A percentile compares a stretch with the other conserved stretches of the same genome.
phyloP scores from a whole-genome alignment of 1,140 invertebrate species.

The Ruditapes philippinarum region DNA sequence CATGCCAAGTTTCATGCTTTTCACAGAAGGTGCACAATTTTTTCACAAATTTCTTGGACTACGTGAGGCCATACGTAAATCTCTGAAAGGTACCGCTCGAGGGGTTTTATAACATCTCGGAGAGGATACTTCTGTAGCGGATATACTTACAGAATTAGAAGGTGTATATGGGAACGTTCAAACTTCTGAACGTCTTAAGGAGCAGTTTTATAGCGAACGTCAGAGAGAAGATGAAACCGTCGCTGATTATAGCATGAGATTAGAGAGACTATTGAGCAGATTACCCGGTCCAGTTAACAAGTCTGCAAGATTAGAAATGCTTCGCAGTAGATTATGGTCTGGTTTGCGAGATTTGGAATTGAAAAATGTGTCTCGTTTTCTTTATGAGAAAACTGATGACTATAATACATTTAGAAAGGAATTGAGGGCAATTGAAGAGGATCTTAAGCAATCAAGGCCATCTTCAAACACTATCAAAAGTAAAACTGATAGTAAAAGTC shows the following conservation, averaged over 20 bases:
- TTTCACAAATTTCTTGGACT: too few relatives aligned
- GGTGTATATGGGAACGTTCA: not conserved
- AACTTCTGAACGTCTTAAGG: not conserved
- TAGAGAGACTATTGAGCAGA: not conserved
- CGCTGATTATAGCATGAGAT: not conserved
- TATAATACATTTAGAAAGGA: not conserved
- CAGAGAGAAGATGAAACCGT: not conserved
- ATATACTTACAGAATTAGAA: not conserved
- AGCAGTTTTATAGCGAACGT: not conserved
- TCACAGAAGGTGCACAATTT: too few relatives aligned
- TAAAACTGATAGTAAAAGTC: not conserved
- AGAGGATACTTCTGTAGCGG: not conserved
- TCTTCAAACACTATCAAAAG: not conserved
- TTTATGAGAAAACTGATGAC: not conserved
- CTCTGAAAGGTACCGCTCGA: not conserved
- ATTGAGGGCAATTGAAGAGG: not conserved
- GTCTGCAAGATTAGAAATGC: not conserved
- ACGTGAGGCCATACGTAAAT: not conserved
- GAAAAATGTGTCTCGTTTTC: not conserved
- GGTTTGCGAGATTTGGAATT: not conserved
- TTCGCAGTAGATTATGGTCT: not conserved
- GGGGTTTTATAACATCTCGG: not conserved
- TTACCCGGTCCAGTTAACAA: not conserved
- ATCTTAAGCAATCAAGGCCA: not conserved
- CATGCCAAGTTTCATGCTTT: too few relatives aligned